phyloP scores from a whole-genome alignment of 2,113 vertebrate genomes.

The Ploceus nigricollis region DNA sequence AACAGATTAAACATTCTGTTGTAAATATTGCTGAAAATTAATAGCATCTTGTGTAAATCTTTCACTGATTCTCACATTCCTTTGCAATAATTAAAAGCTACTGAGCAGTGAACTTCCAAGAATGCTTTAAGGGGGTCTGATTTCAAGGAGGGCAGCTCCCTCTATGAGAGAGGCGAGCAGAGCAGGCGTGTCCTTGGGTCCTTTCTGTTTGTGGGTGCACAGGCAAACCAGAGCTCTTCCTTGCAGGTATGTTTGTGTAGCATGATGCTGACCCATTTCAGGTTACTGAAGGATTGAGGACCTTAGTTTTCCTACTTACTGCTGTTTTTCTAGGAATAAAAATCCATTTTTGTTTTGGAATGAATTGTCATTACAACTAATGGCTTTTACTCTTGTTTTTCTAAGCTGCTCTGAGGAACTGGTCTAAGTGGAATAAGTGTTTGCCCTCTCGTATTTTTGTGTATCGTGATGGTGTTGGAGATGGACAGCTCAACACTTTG shows the following conservation, averaged over 20 bases:
- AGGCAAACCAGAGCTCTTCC: not conserved
- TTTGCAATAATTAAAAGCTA: not conserved
- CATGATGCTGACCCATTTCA: not conserved
- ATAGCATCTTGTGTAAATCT: not conserved
- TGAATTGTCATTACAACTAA: not conserved
- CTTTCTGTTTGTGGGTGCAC: not conserved
- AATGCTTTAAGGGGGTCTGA: not conserved
- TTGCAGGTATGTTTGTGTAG: not conserved
- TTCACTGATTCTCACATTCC: not conserved
- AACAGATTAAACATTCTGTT: not conserved
- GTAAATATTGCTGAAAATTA: not conserved
- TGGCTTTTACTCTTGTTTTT: not conserved
- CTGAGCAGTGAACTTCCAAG: not conserved
- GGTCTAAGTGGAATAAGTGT: slow-evolving; percentile 78
- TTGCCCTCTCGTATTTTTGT: slow-evolving; percentile 89
- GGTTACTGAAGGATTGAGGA: not conserved
- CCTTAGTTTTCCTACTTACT: not conserved
- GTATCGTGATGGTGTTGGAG: slow-evolving; percentile 93
- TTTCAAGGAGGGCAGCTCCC: not conserved
- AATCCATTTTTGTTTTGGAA: not conserved
- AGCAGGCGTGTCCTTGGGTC: not conserved
- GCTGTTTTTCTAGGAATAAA: not conserved
- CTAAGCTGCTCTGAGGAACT: slow-evolving; percentile 83
- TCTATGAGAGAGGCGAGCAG: not conserved
- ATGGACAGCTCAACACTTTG: slow-evolving; percentile 86